These are phyloP conservation scores for Xiphydria camelus DNA, from an alignment of 2,888 invertebrate species.

Conservation along the genomic window DNA sequence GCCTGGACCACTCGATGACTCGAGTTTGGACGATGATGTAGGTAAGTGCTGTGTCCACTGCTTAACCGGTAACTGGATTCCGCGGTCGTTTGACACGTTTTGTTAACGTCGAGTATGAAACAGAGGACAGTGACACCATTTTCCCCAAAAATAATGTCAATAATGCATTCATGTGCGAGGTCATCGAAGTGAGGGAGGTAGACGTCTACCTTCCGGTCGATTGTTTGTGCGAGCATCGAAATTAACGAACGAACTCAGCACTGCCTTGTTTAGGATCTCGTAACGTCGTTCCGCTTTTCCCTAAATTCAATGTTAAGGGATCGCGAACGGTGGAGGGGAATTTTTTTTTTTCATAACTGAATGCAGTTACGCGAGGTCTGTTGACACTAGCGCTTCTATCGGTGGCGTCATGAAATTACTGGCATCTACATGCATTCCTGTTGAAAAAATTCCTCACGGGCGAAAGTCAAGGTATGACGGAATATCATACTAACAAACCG, in stretches of 20 bases:
- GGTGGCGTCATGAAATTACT: slow-evolving; percentile 40
- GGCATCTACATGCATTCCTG: slow-evolving; percentile 53
- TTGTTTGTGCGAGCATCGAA: too few relatives aligned
- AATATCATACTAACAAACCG: slow-evolving; percentile 38
- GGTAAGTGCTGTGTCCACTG: neutral
- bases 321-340: slow-evolving; percentile 15
- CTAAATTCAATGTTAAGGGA: slow-evolving; percentile 42
- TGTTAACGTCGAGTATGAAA: too few relatives aligned
- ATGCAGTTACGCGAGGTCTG: slow-evolving; percentile 20
- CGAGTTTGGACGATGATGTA: neutral
- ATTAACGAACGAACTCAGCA: too few relatives aligned
- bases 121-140: slow-evolving; percentile 53
- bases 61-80: neutral
- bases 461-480: slow-evolving; percentile 55
- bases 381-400: slow-evolving; percentile 42
- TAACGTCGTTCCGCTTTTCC: slow-evolving; percentile 46
- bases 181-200: too few relatives aligned
- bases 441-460: slow-evolving; percentile 58
- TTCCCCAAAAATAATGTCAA: slow-evolving; percentile 56
- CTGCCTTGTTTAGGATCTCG: too few relatives aligned
- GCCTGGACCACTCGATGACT: slow-evolving; percentile 35
- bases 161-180: slow-evolving; percentile 18
- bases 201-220: neutral
- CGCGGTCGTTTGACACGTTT: slow-evolving; percentile 5
- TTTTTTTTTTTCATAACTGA: slow-evolving; percentile 4